Evolutionary conservation across 2,888 invertebrate genomes (phyloP), one percentile per base, ranked within the genome.

Genomic region (Schizaphis graminum): DNA sequence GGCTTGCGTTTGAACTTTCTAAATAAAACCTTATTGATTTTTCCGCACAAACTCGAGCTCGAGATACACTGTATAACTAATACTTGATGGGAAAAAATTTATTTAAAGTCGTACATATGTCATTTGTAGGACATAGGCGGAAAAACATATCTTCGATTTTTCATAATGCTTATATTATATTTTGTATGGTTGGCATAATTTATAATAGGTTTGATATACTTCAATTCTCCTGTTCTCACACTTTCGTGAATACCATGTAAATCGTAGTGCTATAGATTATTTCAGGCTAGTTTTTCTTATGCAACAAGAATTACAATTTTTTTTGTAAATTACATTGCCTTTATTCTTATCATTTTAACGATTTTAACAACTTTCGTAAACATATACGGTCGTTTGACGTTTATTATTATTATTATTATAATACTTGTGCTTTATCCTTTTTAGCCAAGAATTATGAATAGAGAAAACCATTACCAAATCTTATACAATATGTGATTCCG

Each of bases 1-100:
- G 13, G 24, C 57, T 85, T n/a, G 13, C 85, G 85, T 57, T 44
- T 5, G 11, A n/a, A 92, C 92, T 92, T 92, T 92, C 87, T 92
- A 92, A 92, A 93, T 77, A 41, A 8, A 57, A 84, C n/a, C 44
- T 89, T 56, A 44, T 93, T 89, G 84, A 93, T 89, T 93, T 89
- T 89, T 77, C 93, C 84, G 56, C 93, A 89, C 84, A 57, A 56
- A 86, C 49, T 1, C 67, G 49, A 35, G 24, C 67, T 67, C 7
- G 67, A 4, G 35, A 28, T n/a, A 24, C 16, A 35, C 16, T 13
- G 16, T 13, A 61, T 13, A 16, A 35, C 77, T 77, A 77, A 49
- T 49, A 67, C 35, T 35, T 77, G 3, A 77, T 77, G 13, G n/a
- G 21, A 35, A 77, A 77, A 35, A 77, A 77, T 61, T 61, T 35